Conservation (phyloP, 2,888 invertebrate species). For the Ernsta delagoae region DNA sequence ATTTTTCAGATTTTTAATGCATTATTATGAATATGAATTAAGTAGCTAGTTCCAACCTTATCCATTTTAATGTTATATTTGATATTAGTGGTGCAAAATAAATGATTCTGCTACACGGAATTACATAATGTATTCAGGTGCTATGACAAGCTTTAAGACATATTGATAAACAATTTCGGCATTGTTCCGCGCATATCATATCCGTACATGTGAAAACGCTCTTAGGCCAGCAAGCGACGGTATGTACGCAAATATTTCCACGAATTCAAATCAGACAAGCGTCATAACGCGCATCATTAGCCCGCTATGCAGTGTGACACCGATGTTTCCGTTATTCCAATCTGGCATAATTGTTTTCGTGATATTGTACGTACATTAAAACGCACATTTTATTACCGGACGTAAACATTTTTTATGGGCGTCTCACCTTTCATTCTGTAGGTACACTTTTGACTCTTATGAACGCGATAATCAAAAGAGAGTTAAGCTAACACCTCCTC, state of each 20-base stretch:
- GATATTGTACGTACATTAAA: constrained; percentile 10
- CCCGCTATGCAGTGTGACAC: constrained; percentile 19
- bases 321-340: constrained; percentile 24
- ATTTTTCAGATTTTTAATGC: too few relatives aligned
- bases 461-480: not conserved
- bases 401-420: not conserved
- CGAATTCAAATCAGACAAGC: constrained; percentile 15
- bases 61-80: too few relatives aligned
- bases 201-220: not conserved
- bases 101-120: too few relatives aligned
- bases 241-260: constrained; percentile 18
- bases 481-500: not conserved
- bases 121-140: too few relatives aligned
- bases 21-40: too few relatives aligned
- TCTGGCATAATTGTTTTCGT: constrained; percentile 26
- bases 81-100: too few relatives aligned
- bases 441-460: not conserved
- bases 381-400: constrained; percentile 9
- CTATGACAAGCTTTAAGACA: too few relatives aligned
- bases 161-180: too few relatives aligned
- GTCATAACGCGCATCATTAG: constrained; percentile 23
- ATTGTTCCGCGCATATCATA: not conserved
- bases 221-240: constrained; percentile 8
- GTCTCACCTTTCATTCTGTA: constrained; percentile 2
- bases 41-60: too few relatives aligned